phyloP scores from a whole-genome alignment of 2,797 vertebrate genomes.

The Novumbra hubbsi region DNA sequence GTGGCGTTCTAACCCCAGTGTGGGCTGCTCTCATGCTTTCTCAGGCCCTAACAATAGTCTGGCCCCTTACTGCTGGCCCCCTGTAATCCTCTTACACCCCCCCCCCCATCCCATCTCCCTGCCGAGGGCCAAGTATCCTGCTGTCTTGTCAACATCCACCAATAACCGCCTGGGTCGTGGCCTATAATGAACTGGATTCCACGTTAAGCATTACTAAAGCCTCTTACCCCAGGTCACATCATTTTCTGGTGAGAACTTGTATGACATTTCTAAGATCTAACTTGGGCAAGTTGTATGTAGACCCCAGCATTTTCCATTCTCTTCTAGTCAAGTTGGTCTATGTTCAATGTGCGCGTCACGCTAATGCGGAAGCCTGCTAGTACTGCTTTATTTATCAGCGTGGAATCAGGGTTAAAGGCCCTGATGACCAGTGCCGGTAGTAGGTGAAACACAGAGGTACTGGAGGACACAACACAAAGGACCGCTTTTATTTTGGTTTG shows the following conservation, averaged over 20 bases:
- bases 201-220: constrained; percentile 47
- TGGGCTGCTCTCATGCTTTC: constrained; percentile 65
- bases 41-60: constrained; percentile 71
- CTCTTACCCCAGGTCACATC: constrained; percentile 23
- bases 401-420: constrained; percentile 3
- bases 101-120: constrained; percentile 31
- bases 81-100: constrained; percentile 62
- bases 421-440: not conserved
- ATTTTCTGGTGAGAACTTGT: constrained; percentile 16
- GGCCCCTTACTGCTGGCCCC: constrained; percentile 47
- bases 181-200: constrained; percentile 27
- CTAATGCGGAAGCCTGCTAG: constrained; percentile 29
- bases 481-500: not conserved
- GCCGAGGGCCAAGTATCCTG: constrained; percentile 45
- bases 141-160: constrained; percentile 56
- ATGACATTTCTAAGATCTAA: not conserved
- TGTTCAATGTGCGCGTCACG: constrained; percentile 28
- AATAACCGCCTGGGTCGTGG: constrained; percentile 33
- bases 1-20: constrained; percentile 35
- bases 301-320: not conserved
- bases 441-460: not conserved
- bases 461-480: not conserved
- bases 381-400: constrained; percentile 40
- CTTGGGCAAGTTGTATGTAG: constrained; percentile 6
- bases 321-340: not conserved